Conservation (phyloP, 1,140 invertebrate genomes). For the Pomacea maculata region DNA sequence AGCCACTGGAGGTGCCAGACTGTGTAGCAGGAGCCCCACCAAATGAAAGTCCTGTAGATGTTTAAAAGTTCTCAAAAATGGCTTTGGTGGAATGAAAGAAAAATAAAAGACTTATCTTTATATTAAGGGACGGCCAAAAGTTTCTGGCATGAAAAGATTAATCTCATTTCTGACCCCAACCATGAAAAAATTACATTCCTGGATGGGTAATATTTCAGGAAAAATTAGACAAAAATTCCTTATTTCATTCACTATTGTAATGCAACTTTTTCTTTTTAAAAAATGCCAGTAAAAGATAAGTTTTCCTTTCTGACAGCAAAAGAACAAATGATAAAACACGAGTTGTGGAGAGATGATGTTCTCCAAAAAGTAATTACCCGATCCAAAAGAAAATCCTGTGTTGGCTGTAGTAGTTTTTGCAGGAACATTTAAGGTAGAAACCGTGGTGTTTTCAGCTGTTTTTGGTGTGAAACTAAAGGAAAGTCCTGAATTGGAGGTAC, state of each 20-base stretch:
- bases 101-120: neutral
- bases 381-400: neutral
- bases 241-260: no score
- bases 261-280: neutral
- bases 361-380: neutral
- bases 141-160: neutral
- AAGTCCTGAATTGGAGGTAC: neutral
- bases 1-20: constrained; percentile 12
- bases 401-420: constrained; percentile 1
- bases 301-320: no score
- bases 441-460: neutral
- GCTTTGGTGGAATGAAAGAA: neutral
- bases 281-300: neutral
- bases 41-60: constrained; percentile 3
- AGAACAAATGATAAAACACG: no score
- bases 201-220: no score
- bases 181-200: no score
- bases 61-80: constrained; percentile 4
- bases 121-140: no score
- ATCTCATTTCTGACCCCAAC: neutral
- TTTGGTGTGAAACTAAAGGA: constrained; percentile 8
- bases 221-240: no score
- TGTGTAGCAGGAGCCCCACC: constrained; percentile 12
- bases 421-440: neutral
- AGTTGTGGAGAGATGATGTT: no score